Evolutionary conservation across 2,888 invertebrate species (phyloP).

Genomic region (Rhagium mordax): DNA sequence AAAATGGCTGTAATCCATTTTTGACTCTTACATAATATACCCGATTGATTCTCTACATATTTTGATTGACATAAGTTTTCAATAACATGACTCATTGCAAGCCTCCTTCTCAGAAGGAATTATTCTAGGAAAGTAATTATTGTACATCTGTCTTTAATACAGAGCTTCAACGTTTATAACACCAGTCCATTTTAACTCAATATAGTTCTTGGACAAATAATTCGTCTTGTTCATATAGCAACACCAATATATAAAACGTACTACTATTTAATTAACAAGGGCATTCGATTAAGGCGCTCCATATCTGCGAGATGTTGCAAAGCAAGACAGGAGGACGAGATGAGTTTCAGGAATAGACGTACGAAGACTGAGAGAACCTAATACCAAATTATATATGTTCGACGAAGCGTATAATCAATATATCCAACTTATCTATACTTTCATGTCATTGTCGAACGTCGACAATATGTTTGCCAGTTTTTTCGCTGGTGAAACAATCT

Average conservation of each 20-base stretch:
- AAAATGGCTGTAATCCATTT: too few relatives aligned
- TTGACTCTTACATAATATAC: too few relatives aligned
- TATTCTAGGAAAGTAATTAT: too few relatives aligned
- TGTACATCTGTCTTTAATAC: too few relatives aligned
- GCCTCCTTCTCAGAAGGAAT: too few relatives aligned
- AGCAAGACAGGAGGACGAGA: constrained; percentile 13
- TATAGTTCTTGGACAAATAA: background rate
- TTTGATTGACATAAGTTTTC: too few relatives aligned
- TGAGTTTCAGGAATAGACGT: constrained; percentile 31
- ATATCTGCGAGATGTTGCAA: constrained; percentile 4
- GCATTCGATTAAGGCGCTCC: constrained; percentile 3
- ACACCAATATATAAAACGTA: constrained; percentile 14
- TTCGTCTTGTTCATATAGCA: background rate
- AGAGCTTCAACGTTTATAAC: too few relatives aligned
- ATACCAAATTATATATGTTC: constrained; percentile 34
- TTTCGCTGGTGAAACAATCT: constrained; percentile 34
- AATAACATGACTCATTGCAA: too few relatives aligned
- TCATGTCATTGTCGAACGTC: constrained; percentile 29
- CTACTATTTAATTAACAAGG: constrained; percentile 15
- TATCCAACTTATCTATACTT: constrained; percentile 34
- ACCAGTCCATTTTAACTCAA: too few relatives aligned
- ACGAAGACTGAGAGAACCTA: constrained; percentile 20
- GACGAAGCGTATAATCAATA: constrained; percentile 32
- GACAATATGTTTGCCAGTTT: constrained; percentile 35
- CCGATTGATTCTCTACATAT: too few relatives aligned